phyloP scores from a whole-genome alignment of 2,888 invertebrate genomes.

The Resseliella maxima region DNA sequence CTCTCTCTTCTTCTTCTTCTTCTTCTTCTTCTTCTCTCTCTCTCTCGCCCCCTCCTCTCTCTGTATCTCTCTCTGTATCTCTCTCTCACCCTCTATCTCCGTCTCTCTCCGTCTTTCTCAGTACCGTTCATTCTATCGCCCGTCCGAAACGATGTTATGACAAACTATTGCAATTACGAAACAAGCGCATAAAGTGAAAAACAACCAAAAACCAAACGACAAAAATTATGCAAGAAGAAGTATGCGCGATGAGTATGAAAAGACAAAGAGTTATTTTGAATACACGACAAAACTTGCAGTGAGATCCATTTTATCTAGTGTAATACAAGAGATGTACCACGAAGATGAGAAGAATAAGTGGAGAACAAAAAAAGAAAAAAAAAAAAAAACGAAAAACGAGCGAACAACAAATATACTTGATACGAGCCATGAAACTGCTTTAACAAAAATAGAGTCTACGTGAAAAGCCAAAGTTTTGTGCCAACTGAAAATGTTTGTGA shows the following conservation, averaged over 20 bases:
- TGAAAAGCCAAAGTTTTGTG: constrained; percentile 36
- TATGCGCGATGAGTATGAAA: background rate
- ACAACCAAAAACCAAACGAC: background rate
- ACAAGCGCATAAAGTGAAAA: constrained; percentile 2
- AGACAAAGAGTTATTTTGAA: constrained; percentile 51
- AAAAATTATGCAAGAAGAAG: constrained; percentile 16
- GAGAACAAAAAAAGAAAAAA: background rate
- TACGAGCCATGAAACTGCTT: background rate
- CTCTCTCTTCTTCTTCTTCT: too few relatives aligned
- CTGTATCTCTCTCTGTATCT: too few relatives aligned
- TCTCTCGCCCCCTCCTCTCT: too few relatives aligned
- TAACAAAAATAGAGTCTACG: constrained; percentile 1
- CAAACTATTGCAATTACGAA: constrained; percentile 53
- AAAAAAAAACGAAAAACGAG: background rate
- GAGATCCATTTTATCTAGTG: constrained; percentile 30
- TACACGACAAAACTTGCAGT: background rate
- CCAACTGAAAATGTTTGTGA: constrained; percentile 22
- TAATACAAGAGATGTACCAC: background rate
- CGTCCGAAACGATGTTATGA: constrained; percentile 9
- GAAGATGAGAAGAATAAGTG: background rate
- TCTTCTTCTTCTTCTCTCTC: too few relatives aligned
- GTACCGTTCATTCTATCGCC: background rate
- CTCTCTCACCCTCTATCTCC: background rate
- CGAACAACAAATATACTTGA: constrained; percentile 35
- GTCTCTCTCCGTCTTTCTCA: too few relatives aligned